A percentile compares a stretch with the other conserved stretches of the same genome.
phyloP scores from a whole-genome alignment of 2,797 vertebrate species.

The Perodicticus potto region DNA sequence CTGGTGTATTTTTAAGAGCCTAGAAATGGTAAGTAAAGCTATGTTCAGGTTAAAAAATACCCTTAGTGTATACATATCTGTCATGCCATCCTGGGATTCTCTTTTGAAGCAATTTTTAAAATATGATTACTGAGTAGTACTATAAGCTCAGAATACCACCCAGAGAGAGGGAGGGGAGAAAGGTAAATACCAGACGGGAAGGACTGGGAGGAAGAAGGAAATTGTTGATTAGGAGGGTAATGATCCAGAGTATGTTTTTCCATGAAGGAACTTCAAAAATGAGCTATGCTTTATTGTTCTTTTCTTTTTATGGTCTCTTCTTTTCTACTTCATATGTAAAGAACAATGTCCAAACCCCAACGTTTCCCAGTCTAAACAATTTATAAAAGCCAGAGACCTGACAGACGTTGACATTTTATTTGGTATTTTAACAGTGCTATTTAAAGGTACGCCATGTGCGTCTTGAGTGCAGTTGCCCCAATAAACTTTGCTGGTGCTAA shows the following conservation, averaged over 20 bases:
- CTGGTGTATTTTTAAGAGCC: conserved; percentile 37
- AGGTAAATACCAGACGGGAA: conserved; percentile 78
- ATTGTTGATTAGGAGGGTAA: conserved; percentile 89
- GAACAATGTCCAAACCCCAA: conserved; percentile 85
- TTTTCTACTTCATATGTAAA: conserved; percentile 87
- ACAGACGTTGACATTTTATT: conserved; percentile 90
- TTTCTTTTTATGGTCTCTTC: conserved; percentile 84
- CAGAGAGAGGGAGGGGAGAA: conserved; percentile 82
- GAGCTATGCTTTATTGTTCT: conserved; percentile 87
- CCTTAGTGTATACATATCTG: conserved; percentile 12
- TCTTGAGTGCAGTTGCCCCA: conserved; percentile 83
- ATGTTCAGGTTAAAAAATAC: conserved; percentile 48
- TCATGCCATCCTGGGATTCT: conserved; percentile 59
- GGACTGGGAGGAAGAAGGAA: conserved; percentile 82
- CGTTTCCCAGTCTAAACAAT: conserved; percentile 90
- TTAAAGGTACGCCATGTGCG: conserved; percentile 87
- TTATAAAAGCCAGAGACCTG: conserved; percentile 89
- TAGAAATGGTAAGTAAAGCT: conserved; percentile 45
- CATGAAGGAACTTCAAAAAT: conserved; percentile 90
- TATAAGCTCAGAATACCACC: conserved; percentile 83
- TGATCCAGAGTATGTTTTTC: conserved; percentile 91
- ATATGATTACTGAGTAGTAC: conserved; percentile 70
- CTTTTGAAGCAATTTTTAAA: conserved; percentile 77
- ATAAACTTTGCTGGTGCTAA: conserved; percentile 85
- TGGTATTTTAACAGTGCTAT: conserved; percentile 90